Evolutionary conservation across 2,113 vertebrate species (phyloP), one percentile per base, ranked within the genome.

Genomic region (Hippocampus guttulatus): DNA sequence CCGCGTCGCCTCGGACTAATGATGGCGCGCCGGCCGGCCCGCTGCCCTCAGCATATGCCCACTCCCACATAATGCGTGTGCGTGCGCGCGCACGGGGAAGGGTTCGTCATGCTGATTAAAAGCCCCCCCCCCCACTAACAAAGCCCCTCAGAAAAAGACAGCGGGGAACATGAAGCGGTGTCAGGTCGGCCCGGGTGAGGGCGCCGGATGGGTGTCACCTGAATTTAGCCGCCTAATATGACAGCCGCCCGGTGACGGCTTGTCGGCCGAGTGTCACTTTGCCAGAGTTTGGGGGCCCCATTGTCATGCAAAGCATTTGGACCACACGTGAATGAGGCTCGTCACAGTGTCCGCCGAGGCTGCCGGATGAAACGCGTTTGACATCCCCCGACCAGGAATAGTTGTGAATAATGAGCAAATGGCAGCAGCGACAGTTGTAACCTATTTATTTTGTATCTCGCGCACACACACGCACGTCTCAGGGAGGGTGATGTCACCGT

Each of bases 61-160:
- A 85, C 88, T 85, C 83, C 84, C 75, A 60, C 70, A 73, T 68
- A 52, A 67, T 57, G 74, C 71, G 64, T 51, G 63, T 67, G 69
- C 27, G 41, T 63, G 70, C 64, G 70, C 43, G 63, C 41, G 0
- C 71, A 72, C 82, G 85, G 81, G 86, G 83, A 81, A 88, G 86
- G 85, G 87, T 84, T 89, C 87, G 87, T 91, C 91, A 89, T 84
- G 87, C 90, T 91, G 91, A 92, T 92, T 92, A 92, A 91, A 91
- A 91, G 91, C 90, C 88, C 87, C 90, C 67, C 43, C 21, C 1
- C 49, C 40, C 27, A 8, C 75, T 70, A 81, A 83, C 87, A 91
- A 89, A 87, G 84, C 84, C 85, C 85, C 85, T 78, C 81, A 87
- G 83, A 89, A 85, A 88, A 88, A 88, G 84, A 90, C 88, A 92